phyloP scores from a whole-genome alignment of 2,797 vertebrate genomes.

The Gymnoscopelus braueri region DNA sequence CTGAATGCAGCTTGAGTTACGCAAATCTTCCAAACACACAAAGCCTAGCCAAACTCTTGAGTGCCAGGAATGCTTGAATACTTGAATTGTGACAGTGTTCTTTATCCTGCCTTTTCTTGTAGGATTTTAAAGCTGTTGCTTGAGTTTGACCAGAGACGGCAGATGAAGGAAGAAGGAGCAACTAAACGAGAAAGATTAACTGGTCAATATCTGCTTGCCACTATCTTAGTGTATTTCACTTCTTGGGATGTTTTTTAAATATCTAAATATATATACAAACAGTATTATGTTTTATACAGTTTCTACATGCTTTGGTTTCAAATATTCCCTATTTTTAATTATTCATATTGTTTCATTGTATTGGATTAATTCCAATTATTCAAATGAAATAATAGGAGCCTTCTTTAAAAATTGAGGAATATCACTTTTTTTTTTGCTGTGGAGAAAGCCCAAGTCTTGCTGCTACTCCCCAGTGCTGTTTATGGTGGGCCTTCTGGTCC shows the following conservation, averaged over 20 bases:
- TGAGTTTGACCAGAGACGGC: constrained; percentile 45
- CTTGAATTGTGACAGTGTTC: too few species aligned
- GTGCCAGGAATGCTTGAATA: too few species aligned
- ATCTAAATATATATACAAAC: constrained; percentile 63
- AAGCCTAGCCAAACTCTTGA: too few species aligned
- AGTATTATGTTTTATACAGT: constrained; percentile 73
- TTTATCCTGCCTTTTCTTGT: not conserved
- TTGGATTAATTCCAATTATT: constrained; percentile 49
- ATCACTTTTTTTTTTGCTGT: constrained; percentile 45
- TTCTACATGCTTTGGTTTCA: constrained; percentile 59
- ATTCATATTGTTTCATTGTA: constrained; percentile 41
- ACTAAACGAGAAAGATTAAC: constrained; percentile 16
- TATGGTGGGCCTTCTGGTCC: constrained; percentile 10
- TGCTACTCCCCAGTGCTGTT: constrained; percentile 43
- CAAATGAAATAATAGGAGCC: constrained; percentile 59
- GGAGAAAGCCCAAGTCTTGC: constrained; percentile 61
- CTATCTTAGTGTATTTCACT: constrained; percentile 68
- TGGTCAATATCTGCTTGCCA: constrained; percentile 67
- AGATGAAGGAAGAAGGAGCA: constrained; percentile 30
- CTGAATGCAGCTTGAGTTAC: too few species aligned
- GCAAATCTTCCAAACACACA: too few species aligned
- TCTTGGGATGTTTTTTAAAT: constrained; percentile 29
- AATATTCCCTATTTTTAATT: constrained; percentile 23
- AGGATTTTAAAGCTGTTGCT: constrained; percentile 61
- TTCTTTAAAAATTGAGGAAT: constrained; percentile 39